A percentile compares a stretch with the other conserved stretches of the same genome.
Conservation (phyloP, 23 tunicate genomes). For the Styela plicata region DNA sequence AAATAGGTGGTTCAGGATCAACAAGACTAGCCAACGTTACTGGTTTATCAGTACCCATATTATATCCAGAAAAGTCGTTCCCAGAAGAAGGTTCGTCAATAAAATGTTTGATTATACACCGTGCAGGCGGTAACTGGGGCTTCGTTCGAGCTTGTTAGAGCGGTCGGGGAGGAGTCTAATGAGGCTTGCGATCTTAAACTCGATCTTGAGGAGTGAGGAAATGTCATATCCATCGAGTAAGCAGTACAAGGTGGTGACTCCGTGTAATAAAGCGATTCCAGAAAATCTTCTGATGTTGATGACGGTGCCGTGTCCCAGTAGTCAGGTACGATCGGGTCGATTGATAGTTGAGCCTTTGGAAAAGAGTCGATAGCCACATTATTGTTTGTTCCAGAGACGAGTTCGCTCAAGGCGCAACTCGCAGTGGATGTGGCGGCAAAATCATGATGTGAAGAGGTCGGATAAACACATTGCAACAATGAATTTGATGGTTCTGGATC, state of each 20-base stretch:
- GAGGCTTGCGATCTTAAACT: background rate
- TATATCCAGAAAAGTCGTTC: background rate
- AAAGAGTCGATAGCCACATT: constrained; percentile 35
- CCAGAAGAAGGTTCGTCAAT: background rate
- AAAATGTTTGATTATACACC: background rate
- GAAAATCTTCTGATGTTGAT: constrained; percentile 7
- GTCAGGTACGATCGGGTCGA: constrained; percentile 9
- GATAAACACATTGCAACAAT: constrained; percentile 8
- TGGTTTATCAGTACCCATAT: background rate
- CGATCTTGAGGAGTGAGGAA: background rate
- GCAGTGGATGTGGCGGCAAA: background rate
- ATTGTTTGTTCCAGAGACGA: constrained; percentile 7
- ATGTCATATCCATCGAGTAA: background rate
- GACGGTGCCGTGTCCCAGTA: constrained; percentile 9
- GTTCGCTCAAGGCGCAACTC: constrained; percentile 6
- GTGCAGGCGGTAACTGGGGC: background rate
- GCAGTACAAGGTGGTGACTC: background rate
- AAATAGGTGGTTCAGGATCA: background rate
- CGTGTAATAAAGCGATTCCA: background rate
- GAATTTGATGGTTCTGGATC: constrained; percentile 6
- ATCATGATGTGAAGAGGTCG: background rate
- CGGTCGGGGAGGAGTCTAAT: background rate
- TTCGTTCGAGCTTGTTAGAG: background rate
- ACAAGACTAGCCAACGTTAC: background rate
- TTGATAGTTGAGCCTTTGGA: constrained; percentile 19